Evolutionary conservation across 2,888 invertebrate genomes (phyloP).

Genomic region (Schizotus pectinicornis): DNA sequence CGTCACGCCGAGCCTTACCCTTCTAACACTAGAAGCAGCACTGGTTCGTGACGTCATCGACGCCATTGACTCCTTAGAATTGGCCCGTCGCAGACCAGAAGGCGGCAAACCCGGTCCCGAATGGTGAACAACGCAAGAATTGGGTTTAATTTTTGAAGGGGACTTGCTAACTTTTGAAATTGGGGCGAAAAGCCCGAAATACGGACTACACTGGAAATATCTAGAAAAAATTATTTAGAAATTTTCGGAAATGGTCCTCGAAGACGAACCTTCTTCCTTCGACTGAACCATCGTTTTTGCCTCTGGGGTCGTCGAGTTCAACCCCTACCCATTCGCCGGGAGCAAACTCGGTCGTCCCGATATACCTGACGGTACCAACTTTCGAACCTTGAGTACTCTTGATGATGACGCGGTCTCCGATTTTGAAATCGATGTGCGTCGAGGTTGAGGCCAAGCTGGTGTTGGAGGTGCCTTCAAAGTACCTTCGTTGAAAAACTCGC

Average conservation of each 20-base stretch:
- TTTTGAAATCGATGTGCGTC: conserved; percentile 66
- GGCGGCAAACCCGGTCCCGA: conserved; percentile 54
- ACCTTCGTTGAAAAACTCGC: conserved; percentile 15
- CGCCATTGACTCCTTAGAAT: conserved; percentile 86
- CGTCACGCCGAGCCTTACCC: conserved; percentile 81
- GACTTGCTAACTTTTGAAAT: conserved; percentile 87
- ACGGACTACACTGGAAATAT: conserved; percentile 92
- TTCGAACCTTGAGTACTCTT: conserved; percentile 87
- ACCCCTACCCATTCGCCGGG: conserved; percentile 95
- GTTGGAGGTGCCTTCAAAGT: conserved; percentile 59
- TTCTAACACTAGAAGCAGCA: conserved; percentile 63
- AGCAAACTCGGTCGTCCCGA: conserved; percentile 91
- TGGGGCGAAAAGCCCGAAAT: conserved; percentile 93
- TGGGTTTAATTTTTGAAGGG: conserved; percentile 74
- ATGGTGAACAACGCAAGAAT: conserved; percentile 71
- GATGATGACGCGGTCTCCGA: conserved; percentile 93
- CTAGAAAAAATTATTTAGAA: conserved; percentile 58
- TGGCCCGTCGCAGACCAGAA: conserved; percentile 69
- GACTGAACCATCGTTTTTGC: conserved; percentile 96
- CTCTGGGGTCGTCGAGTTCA: conserved; percentile 90
- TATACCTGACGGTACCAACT: conserved; percentile 82
- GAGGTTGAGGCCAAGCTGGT: conserved; percentile 60
- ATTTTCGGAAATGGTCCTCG: background rate
- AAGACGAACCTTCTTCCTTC: conserved; percentile 80
- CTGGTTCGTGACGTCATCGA: conserved; percentile 59